These are phyloP conservation scores for Coecobrya sp. DNA, from an alignment of 2,888 invertebrate genomes.

Conservation along the genomic window DNA sequence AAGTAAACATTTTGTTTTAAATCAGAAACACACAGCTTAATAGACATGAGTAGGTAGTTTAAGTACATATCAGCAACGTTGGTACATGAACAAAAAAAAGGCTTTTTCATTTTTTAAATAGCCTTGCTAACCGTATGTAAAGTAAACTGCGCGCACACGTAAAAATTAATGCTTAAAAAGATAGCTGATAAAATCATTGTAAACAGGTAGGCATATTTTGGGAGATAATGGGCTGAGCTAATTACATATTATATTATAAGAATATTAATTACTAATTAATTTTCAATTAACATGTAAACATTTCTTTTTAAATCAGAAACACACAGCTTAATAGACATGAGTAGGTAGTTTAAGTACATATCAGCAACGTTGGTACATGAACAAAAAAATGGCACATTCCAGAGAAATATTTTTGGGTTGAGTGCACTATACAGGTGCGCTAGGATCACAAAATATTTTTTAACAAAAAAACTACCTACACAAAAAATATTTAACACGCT, in stretches of 20 bases:
- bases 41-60: too few relatives aligned
- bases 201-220: not conserved
- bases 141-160: too few relatives aligned
- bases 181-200: not conserved
- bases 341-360: too few relatives aligned
- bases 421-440: not conserved
- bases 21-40: too few relatives aligned
- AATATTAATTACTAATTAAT: not conserved
- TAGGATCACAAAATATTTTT: slow-evolving; percentile 13
- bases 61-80: slow-evolving; percentile 8
- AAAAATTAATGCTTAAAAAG: not conserved
- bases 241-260: not conserved
- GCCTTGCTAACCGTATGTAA: not conserved
- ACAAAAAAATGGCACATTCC: slow-evolving; percentile 27
- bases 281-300: not conserved
- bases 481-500: too few relatives aligned
- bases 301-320: too few relatives aligned
- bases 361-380: not conserved
- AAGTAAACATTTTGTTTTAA: not conserved
- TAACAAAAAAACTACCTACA: not conserved
- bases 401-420: not conserved
- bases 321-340: too few relatives aligned
- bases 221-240: too few relatives aligned
- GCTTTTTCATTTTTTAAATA: not conserved
- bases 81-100: not conserved